Base-by-base conservation (phyloP, 2,888 invertebrate species). In the Philhelius pedissequus region DNA sequence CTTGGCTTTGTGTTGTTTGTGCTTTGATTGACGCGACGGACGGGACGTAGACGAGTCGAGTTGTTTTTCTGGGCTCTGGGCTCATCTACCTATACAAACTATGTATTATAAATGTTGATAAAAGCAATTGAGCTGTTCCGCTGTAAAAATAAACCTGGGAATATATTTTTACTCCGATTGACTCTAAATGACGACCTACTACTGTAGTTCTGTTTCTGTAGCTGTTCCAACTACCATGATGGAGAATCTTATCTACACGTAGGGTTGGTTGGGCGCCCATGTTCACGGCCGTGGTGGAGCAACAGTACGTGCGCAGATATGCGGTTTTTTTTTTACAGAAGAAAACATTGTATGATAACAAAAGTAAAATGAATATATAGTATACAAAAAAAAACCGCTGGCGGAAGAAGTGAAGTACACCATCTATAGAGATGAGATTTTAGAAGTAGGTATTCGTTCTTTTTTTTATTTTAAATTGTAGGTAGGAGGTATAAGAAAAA, bases 231-330 rank as follows among this genome's bases (percentile, higher is more conserved):
- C 22, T 48, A 48, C 22, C 48, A 64, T 64, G 64, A 32, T 48
- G 32, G 32, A 48, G 48, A 64, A 64, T 32, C 64, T 64, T 64
- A 64, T 64, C 64, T 25, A 13, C 18, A 25, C 13, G 22, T 13
- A 45, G 40, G 45, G 43, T 45, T 62, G 32, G n/a, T 22, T 48
- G 20, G n/a, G n/a, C 35, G 45, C 27, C 45, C 35, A 66, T 74
- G 64, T 52, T 54, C 71, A 58, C 38, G 38, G 71, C 11, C 71
- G 35, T 73, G 20, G 15, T 66, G 68, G 84, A 84, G 80, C 84
- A 84, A 84, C 84, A 84, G 84, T 80, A 79, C 75, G 80, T 74
- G 84, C 80, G 84, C 80, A 80, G 75, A 84, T 54, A 58, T 84
- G 66, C 71, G 80, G 66, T 84, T 75, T 80, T 62, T 80, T 62